A percentile compares a stretch with the other conserved stretches of the same genome.
Conservation (phyloP, 2,888 invertebrate species). For the Colletes collaris region DNA sequence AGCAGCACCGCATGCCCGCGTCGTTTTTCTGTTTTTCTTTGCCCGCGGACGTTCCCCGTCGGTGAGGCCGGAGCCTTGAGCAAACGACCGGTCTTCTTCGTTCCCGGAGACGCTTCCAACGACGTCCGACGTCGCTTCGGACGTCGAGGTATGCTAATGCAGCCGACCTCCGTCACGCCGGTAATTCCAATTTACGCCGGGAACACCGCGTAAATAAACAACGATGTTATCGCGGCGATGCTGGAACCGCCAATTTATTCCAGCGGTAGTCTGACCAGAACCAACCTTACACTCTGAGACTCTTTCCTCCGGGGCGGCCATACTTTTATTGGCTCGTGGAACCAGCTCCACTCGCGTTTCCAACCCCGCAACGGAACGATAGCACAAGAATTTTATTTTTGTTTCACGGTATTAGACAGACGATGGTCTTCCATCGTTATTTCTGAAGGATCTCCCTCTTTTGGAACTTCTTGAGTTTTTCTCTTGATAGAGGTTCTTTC, state of each 20-base stretch:
- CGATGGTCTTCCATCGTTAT: too few relatives aligned
- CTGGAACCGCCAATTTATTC: not conserved
- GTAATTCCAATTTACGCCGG: constrained; percentile 15
- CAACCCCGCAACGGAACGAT: too few relatives aligned
- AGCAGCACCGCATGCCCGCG: not conserved
- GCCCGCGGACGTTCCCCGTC: constrained; percentile 4
- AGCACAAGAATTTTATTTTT: too few relatives aligned
- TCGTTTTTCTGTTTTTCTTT: not conserved
- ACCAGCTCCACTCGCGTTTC: too few relatives aligned
- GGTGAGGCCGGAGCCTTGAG: constrained; percentile 10
- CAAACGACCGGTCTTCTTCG: not conserved
- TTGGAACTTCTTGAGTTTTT: too few relatives aligned
- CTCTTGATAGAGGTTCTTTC: too few relatives aligned
- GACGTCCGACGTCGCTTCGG: not conserved
- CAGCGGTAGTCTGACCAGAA: not conserved
- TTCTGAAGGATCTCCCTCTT: too few relatives aligned
- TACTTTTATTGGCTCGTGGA: too few relatives aligned
- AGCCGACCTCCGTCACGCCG: too few relatives aligned
- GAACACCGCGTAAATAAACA: constrained; percentile 7
- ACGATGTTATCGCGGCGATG: constrained; percentile 16
- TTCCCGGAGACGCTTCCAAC: not conserved
- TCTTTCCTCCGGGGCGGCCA: too few relatives aligned
- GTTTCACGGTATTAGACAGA: too few relatives aligned
- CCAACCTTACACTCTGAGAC: too few relatives aligned
- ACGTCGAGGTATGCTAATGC: constrained; percentile 26